Base-by-base conservation (phyloP, 1,140 invertebrate genomes). In the Octopus sinensis region DNA sequence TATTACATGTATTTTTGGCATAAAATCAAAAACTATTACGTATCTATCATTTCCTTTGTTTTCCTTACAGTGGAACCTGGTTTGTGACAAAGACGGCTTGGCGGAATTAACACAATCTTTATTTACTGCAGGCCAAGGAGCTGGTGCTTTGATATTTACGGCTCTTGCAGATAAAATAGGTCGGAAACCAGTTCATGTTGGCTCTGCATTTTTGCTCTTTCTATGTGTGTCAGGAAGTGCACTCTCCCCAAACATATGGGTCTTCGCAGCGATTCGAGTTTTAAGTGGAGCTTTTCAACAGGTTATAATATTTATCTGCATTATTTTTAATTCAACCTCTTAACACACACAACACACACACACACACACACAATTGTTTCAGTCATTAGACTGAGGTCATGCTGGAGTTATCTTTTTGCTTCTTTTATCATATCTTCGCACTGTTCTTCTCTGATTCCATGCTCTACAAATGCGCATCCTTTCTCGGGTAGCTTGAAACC, bases 11-110 rank as follows among this genome's bases (percentile, higher is more conserved):
- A n/a, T n/a, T n/a, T n/a, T n/a, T n/a, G n/a, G n/a, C n/a, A 0
- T 43, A 43, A 43, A 43, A 43, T 43, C 30, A 43, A 43, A 43
- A 43, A 2, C 30, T 43, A 43, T 43, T 43, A 0, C 2, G 30
- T 2, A 43, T 43, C 2, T 43, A 43, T 43, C 30, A 43, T 43
- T 43, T 62, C 56, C 17, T 62, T 76, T 12, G 7, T 76, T 76
- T 80, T 75, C 76, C 6, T 83, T 83, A 10, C 84, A 89, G 87
- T 88, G 87, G 86, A 83, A 87, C 76, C 77, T 89, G 73, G 87
- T 89, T 0, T 89, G 88, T 79, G 84, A 85, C 30, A 81, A 81
- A 56, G 81, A 81, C 6, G 83, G 81, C 4, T 54, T 88, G 51
- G 76, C 75, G 0, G 85, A 88, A 76, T 68, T 87, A n/a, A 79